phyloP scores from a whole-genome alignment of 1,140 invertebrate genomes.

The Calephelis virginiensis region DNA sequence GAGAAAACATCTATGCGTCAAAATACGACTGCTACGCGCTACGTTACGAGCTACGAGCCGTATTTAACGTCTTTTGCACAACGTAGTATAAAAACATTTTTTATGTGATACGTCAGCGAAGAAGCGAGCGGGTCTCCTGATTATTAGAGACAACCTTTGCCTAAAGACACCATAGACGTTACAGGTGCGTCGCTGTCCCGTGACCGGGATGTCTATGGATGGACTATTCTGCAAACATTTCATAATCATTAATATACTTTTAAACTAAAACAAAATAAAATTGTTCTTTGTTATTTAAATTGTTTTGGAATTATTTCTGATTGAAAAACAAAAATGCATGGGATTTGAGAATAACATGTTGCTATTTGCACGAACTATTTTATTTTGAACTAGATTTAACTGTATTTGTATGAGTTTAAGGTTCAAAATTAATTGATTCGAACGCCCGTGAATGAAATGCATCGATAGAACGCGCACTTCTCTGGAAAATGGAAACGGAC shows the following conservation, averaged over 20 bases:
- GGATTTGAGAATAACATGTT: constrained; percentile 7
- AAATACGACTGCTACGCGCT: too few relatives aligned
- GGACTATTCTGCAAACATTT: not conserved
- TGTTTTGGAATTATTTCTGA: constrained; percentile 19
- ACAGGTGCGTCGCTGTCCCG: too few relatives aligned
- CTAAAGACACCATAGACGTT: too few relatives aligned
- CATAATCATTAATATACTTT: not conserved
- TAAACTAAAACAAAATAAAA: not conserved
- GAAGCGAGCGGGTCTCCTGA: too few relatives aligned
- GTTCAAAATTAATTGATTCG: constrained; percentile 31
- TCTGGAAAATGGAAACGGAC: constrained; percentile 23
- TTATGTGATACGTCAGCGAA: too few relatives aligned
- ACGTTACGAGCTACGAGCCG: too few relatives aligned
- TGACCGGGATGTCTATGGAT: not conserved
- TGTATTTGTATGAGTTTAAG: constrained; percentile 13
- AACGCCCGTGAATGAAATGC: constrained; percentile 53
- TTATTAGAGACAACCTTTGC: too few relatives aligned
- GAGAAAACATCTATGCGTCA: too few relatives aligned
- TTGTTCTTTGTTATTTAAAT: constrained; percentile 4
- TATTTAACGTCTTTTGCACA: too few relatives aligned
- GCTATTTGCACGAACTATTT: constrained; percentile 2
- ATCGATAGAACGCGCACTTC: constrained; percentile 49
- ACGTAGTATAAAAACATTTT: too few relatives aligned
- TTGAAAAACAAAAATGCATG: constrained; percentile 6
- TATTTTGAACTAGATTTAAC: not conserved